phyloP scores from a whole-genome alignment of 2,797 vertebrate genomes.

The Coregonus suidteri region DNA sequence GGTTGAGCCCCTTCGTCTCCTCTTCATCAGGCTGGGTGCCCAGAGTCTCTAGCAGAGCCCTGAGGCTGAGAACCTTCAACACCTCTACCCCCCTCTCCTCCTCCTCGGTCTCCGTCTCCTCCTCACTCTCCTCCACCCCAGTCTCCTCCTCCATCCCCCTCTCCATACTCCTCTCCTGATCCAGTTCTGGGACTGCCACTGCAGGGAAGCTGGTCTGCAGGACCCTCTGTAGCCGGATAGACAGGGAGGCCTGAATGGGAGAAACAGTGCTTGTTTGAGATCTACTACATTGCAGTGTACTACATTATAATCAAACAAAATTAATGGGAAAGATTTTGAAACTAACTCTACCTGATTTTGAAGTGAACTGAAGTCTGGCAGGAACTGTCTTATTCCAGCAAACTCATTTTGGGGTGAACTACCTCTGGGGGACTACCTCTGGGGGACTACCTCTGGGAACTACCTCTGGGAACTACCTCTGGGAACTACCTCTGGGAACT shows the following conservation, averaged over 20 bases:
- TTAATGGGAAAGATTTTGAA: too few species aligned
- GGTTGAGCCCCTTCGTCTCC: slow-evolving; percentile 11
- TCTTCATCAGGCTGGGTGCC: slow-evolving; percentile 42
- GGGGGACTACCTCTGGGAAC: too few species aligned
- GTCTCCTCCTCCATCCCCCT: slow-evolving; percentile 20
- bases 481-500: too few species aligned
- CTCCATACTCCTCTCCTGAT: background rate
- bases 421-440: too few species aligned
- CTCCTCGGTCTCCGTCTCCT: background rate
- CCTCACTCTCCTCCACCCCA: background rate
- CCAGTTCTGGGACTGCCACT: slow-evolving; percentile 43
- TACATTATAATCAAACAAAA: too few species aligned
- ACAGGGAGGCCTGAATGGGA: slow-evolving; percentile 74
- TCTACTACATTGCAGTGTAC: too few species aligned
- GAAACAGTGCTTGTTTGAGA: slow-evolving; percentile 29
- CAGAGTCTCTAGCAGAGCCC: slow-evolving; percentile 75
- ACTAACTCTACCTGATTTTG: too few species aligned
- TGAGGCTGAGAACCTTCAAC: slow-evolving; percentile 74
- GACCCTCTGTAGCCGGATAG: slow-evolving; percentile 82
- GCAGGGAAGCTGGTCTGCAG: slow-evolving; percentile 85
- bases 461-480: too few species aligned
- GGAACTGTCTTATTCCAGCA: too few species aligned
- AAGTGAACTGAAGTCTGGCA: too few species aligned
- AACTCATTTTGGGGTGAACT: too few species aligned
- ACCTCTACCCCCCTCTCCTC: background rate